Evolutionary conservation across 2,888 invertebrate genomes (phyloP).

Genomic region (Coenonympha glycerion): DNA sequence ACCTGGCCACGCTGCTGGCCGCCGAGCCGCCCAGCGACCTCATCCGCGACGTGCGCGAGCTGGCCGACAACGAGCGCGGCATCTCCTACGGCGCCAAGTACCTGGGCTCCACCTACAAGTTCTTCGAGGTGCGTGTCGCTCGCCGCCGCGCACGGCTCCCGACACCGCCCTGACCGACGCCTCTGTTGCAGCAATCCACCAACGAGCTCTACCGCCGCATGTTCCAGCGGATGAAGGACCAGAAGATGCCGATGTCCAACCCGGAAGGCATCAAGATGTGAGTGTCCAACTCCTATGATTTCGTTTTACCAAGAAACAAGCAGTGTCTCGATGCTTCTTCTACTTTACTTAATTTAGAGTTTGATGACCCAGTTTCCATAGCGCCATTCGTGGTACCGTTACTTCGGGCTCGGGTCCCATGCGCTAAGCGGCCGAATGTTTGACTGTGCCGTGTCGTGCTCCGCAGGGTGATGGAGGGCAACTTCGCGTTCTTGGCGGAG

Average conservation of each 20-base stretch:
- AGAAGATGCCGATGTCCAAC: slow-evolving; percentile 75
- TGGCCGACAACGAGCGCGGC: slow-evolving; percentile 83
- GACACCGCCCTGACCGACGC: slow-evolving; percentile 49
- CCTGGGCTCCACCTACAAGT: slow-evolving; percentile 90
- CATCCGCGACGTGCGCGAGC: slow-evolving; percentile 85
- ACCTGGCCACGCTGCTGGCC: slow-evolving; percentile 92
- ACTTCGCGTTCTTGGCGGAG: slow-evolving; percentile 93
- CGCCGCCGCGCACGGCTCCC: background rate
- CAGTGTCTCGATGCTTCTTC: too few species aligned
- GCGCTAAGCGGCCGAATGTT: too few species aligned
- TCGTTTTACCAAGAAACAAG: too few species aligned
- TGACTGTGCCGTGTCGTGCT: too few species aligned
- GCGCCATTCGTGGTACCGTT: too few species aligned
- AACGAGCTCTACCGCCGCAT: slow-evolving; percentile 83
- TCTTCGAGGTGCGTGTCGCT: slow-evolving; percentile 83
- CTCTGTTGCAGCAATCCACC: slow-evolving; percentile 82
- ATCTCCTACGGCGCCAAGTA: slow-evolving; percentile 91
- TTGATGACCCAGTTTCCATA: too few species aligned
- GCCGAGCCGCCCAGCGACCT: slow-evolving; percentile 81
- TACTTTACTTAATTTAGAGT: too few species aligned
- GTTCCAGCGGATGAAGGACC: slow-evolving; percentile 82
- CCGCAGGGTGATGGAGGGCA: slow-evolving; percentile 39
- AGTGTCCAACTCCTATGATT: slow-evolving; percentile 10
- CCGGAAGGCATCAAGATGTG: slow-evolving; percentile 78
- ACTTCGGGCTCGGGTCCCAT: too few species aligned